phyloP scores from a whole-genome alignment of 2,888 invertebrate species.

The Notocelia uddmanniana region DNA sequence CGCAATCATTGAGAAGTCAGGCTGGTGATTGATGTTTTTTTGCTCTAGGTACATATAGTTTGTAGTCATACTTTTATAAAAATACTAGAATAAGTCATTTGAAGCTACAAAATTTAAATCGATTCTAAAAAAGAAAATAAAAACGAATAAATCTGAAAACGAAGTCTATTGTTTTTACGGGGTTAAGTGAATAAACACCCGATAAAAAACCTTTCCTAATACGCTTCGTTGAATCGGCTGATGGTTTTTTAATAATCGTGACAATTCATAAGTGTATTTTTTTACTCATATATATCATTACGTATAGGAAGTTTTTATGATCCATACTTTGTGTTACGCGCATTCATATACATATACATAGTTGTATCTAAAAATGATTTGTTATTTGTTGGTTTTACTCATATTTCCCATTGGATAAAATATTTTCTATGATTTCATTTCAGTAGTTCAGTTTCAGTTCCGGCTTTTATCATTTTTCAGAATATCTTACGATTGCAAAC shows the following conservation, averaged over 20 bases:
- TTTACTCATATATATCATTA: background rate
- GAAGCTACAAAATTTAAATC: too few relatives aligned
- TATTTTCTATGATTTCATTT: too few relatives aligned
- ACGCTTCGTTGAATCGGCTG: slow-evolving; percentile 19
- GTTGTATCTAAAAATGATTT: background rate
- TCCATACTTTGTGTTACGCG: background rate
- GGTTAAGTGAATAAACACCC: background rate
- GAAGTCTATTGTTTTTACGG: slow-evolving; percentile 14
- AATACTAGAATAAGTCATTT: too few relatives aligned
- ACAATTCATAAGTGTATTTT: slow-evolving; percentile 24
- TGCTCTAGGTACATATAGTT: too few relatives aligned
- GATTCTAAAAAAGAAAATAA: background rate
- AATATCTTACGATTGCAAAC: too few relatives aligned
- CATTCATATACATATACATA: background rate
- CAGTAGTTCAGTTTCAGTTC: too few relatives aligned
- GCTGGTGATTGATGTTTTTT: too few relatives aligned
- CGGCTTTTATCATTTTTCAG: too few relatives aligned
- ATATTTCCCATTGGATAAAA: too few relatives aligned
- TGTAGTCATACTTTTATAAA: too few relatives aligned
- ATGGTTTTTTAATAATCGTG: slow-evolving; percentile 39
- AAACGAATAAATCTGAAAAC: background rate
- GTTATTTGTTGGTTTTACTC: too few relatives aligned
- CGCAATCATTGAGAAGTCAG: background rate
- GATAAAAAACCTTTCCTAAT: slow-evolving; percentile 28
- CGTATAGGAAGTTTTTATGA: background rate